Evolutionary conservation across 2,113 vertebrate genomes (phyloP).

Genomic region (Hassar affinis): DNA sequence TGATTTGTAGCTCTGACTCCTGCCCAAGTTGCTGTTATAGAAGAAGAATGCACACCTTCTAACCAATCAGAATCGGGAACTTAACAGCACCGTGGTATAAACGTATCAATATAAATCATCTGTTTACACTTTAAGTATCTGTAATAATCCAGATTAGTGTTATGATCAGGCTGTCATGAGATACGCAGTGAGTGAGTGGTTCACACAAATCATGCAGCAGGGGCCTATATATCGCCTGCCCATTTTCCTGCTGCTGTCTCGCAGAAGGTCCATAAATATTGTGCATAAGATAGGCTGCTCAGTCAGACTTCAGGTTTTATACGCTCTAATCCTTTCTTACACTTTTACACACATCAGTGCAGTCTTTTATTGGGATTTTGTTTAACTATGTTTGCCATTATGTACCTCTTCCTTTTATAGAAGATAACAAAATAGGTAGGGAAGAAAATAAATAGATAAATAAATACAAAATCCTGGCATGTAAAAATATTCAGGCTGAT

Average conservation of each 20-base stretch:
- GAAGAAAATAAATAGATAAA: not conserved
- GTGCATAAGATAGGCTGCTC: conserved; percentile 12
- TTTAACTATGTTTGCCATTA: conserved; percentile 9
- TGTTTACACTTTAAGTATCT: conserved; percentile 16
- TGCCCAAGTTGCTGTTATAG: not conserved
- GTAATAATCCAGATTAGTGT: conserved; percentile 24
- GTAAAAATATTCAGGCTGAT: not conserved
- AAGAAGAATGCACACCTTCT: not conserved
- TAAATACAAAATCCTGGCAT: not conserved
- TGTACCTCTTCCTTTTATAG: conserved; percentile 10
- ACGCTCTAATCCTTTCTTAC: conserved; percentile 53
- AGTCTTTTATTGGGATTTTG: conserved; percentile 30
- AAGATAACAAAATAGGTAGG: not conserved
- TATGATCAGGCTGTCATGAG: conserved; percentile 18
- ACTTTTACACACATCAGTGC: conserved; percentile 27
- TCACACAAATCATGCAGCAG: conserved; percentile 13
- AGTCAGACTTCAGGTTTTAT: not conserved
- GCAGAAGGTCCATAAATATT: conserved; percentile 33
- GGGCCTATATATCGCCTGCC: conserved; percentile 7
- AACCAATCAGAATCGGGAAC: not conserved
- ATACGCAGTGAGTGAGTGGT: not conserved
- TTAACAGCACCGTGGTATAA: not conserved
- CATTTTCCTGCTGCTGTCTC: conserved; percentile 19
- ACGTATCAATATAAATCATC: not conserved
- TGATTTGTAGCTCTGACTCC: not conserved